These are phyloP conservation scores for Plectrocnemia conspersa DNA, from an alignment of 1,140 invertebrate species.

Conservation along the genomic window DNA sequence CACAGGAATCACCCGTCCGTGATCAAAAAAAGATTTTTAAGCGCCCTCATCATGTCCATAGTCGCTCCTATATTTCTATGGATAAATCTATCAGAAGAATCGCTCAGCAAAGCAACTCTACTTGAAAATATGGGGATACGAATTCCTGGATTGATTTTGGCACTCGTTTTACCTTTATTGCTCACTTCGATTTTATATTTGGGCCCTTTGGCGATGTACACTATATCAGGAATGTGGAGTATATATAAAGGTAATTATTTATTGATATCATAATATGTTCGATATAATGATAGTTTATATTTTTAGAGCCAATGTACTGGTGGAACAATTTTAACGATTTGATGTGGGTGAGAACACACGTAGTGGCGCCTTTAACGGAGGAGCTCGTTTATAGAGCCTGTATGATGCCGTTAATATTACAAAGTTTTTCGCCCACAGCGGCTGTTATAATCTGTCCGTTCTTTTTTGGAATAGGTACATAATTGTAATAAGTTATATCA, in stretches of 20 bases:
- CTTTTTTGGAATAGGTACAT: conserved; percentile 82
- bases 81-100: conserved; percentile 58
- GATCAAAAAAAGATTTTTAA: conserved; percentile 82
- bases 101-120: conserved; percentile 59
- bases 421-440: conserved; percentile 69
- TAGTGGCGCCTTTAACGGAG: conserved; percentile 90
- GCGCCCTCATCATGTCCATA: conserved; percentile 75
- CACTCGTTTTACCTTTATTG: conserved; percentile 68
- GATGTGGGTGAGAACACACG: conserved; percentile 82
- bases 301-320: conserved; percentile 74
- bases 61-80: conserved; percentile 74
- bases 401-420: conserved; percentile 85
- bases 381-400: conserved; percentile 93
- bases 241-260: conserved; percentile 61
- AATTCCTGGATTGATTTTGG: conserved; percentile 66
- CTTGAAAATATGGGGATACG: conserved; percentile 73
- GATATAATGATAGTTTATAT: too few relatives aligned
- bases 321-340: conserved; percentile 64
- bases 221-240: conserved; percentile 62
- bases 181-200: conserved; percentile 81
- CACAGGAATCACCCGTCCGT: conserved; percentile 80
- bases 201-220: conserved; percentile 73
- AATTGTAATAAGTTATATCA: not conserved
- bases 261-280: too few relatives aligned
- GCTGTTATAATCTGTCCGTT: conserved; percentile 83